These are phyloP conservation scores for Telmatochromis brichardi DNA, from an alignment of 2,113 vertebrate species.

Conservation along the genomic window DNA sequence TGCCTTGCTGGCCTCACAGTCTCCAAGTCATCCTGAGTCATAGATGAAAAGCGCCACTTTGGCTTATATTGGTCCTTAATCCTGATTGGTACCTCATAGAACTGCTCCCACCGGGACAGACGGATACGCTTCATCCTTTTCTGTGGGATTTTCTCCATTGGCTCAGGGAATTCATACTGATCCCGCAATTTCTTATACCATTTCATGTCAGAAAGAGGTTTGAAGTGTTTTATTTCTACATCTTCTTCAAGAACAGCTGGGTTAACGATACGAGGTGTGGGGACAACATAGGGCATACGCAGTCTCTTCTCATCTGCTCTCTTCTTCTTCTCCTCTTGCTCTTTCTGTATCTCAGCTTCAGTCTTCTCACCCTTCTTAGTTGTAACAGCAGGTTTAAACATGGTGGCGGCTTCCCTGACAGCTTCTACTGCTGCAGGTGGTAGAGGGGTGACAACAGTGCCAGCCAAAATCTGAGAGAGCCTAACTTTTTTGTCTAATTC, in stretches of 20 bases:
- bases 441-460: conserved; percentile 77
- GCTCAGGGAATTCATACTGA: conserved; percentile 95
- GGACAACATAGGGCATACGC: conserved; percentile 92
- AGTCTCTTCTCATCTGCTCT: conserved; percentile 82
- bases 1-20: conserved; percentile 90
- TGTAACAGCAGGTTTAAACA: conserved; percentile 90
- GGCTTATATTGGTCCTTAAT: conserved; percentile 94
- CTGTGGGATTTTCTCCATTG: conserved; percentile 84
- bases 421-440: conserved; percentile 86
- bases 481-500: conserved; percentile 89
- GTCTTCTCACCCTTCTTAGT: conserved; percentile 85
- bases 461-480: conserved; percentile 87
- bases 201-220: conserved; percentile 96
- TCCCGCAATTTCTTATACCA: conserved; percentile 98
- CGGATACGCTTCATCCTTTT: conserved; percentile 94
- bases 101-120: conserved; percentile 96
- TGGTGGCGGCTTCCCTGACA: conserved; percentile 85
- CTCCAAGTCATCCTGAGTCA: conserved; percentile 93
- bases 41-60: conserved; percentile 83
- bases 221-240: conserved; percentile 86
- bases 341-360: conserved; percentile 80
- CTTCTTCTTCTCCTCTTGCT: conserved; percentile 82
- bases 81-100: conserved; percentile 92
- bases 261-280: conserved; percentile 76
- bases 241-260: conserved; percentile 81